Evolutionary conservation across 2,113 vertebrate species (phyloP), one percentile per base, ranked within the genome.

Genomic region (Crotalus helleri): DNA sequence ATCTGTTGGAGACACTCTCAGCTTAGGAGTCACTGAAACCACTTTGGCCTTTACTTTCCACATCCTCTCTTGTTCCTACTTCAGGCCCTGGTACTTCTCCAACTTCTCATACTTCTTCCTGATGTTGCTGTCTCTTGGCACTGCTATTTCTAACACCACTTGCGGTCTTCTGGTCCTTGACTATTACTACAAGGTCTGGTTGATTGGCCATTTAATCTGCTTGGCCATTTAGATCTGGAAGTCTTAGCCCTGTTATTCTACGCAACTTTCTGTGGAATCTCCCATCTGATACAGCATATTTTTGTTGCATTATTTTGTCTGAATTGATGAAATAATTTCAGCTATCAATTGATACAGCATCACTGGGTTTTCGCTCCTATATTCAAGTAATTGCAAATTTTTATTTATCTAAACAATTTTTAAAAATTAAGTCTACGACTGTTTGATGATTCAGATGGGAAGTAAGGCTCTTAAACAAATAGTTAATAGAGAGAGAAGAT

Each of bases 241-340:
- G 15, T 33, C 64, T 74, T 74, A 33, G n/a, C 5, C 15, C 69
- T 81, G 2, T 81, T 39, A 81, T 81, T 81, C n/a, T 81, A n/a
- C 6, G 33, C n/a, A 81, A 39, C n/a, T 39, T 81, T 81, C n/a
- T 39, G n/a, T 39, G 15, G 2, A 81, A 81, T 81, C n/a, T 74
- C 13, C n/a, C 13, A 74, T 74, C n/a, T 2, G 26, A 69, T n/a
- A n/a, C 64, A 69, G 5, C 94, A 93, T 95, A 23, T 95, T 93
- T 93, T 92, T 94, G 87, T 85, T 92, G 33, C 94, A 93, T 95
- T 3, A 0, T 94, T 97, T 92, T 96, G 95, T 96, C 91, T 94
- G 90, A 87, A 92, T 95, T 93, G 93, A 90, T 91, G 91, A 94
- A 88, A 87, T 91, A 3, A 88, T 92, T 74, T 91, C 96, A 93